These are phyloP conservation scores for Xestoiulus laeticollis DNA, from an alignment of 2,888 invertebrate species.

Conservation along the genomic window DNA sequence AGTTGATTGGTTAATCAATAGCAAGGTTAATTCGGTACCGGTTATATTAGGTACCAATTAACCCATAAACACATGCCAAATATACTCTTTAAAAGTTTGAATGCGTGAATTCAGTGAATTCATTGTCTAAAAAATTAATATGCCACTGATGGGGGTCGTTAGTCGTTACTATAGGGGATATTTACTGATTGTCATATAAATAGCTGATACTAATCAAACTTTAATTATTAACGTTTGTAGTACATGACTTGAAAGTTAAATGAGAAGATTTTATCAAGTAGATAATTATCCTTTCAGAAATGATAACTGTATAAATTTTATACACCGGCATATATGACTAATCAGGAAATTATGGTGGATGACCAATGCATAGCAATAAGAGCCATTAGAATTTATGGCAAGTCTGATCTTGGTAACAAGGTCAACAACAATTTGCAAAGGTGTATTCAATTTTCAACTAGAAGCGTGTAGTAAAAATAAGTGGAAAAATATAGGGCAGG, in stretches of 20 bases:
- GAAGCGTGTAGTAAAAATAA: background rate
- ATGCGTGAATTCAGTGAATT: too few relatives aligned
- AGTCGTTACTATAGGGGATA: background rate
- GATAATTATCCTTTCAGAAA: constrained; percentile 16
- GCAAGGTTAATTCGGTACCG: too few relatives aligned
- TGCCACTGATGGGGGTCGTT: background rate
- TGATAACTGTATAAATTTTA: background rate
- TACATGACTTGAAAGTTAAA: constrained; percentile 32
- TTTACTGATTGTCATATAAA: background rate
- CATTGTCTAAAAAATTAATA: background rate
- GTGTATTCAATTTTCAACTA: constrained; percentile 21
- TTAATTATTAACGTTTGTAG: background rate
- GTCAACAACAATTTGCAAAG: background rate
- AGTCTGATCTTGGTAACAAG: constrained; percentile 16
- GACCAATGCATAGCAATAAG: constrained; percentile 41
- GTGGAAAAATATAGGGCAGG: background rate
- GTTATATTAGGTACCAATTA: too few relatives aligned
- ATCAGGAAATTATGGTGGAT: constrained; percentile 23
- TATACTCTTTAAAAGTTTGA: too few relatives aligned
- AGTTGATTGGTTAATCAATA: too few relatives aligned
- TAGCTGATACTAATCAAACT: background rate
- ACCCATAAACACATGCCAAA: too few relatives aligned
- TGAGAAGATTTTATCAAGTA: background rate
- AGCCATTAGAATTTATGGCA: constrained; percentile 12
- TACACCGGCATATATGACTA: background rate